Evolutionary conservation across 2,888 invertebrate species (phyloP), one percentile per base, ranked within the genome.

Genomic region (Athalia rosae): DNA sequence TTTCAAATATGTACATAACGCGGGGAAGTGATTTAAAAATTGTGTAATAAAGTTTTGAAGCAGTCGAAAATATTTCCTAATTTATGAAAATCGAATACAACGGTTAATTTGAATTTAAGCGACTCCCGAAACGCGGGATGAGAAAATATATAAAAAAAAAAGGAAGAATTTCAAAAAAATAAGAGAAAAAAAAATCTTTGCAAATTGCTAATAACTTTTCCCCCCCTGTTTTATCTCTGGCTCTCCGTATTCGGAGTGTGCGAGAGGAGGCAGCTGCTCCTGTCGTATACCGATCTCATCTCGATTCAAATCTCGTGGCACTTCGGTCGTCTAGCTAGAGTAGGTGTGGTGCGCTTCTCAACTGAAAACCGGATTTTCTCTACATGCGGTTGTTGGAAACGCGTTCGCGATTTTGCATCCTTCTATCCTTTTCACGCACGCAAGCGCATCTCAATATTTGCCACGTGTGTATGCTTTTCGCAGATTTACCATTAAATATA

Each of bases 291-390:
- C 11, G 53, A 53, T 53, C 67, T 53, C 11, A 53, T 67, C 15
- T 13, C 15, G 41, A 67, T 67, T 28, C 67, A n/a, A 28, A 67
- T 67, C 67, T 8, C 61, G 61, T 61, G 11, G 61, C 61, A 6
- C 5, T 11, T 3, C 48, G 4, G 48, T 48, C 48, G 47, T 4
- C 13, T 48, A 41, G 66, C 43, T 48, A 8, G 8, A n/a, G 2
- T 41, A 63, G 6, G n/a, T 13, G n/a, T 13, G 13, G n/a, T 41
- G 28, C n/a, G 63, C 63, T 11, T 63, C 28, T 28, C 28, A 41
- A 61, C 28, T 61, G 9, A 43, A 43, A 5, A n/a, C 13, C 63
- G 45, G 41, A 63, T 59, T 59, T 41, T 43, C 43, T 63, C 50
- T 50, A 50, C 50, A 11, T 11, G n/a, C n/a, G 28, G 28, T 28